Percentiles rank a stretch among this genome's conserved stretches.
Evolutionary conservation across 2,113 vertebrate species (phyloP).

Genomic region (Hippopotamus amphibius): DNA sequence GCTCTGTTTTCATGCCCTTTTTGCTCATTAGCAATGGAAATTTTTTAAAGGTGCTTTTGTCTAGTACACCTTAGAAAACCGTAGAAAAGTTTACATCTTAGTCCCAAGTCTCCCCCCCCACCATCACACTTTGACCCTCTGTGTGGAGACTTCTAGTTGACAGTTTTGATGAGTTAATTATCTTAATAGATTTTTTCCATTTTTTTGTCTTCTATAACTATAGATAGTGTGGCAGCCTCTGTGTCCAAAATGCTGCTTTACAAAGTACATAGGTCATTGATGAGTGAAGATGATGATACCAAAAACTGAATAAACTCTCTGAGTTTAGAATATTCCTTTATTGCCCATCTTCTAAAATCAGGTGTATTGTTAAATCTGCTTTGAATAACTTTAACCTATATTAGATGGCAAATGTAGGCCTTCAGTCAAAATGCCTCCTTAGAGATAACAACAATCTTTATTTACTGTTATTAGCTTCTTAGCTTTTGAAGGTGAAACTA

Average conservation of each 20-base stretch:
- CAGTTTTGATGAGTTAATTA: background rate
- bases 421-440: background rate
- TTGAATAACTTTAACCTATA: background rate
- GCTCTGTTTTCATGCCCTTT: background rate
- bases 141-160: background rate
- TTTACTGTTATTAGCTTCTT: background rate
- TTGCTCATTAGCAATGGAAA: conserved; percentile 24
- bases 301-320: background rate
- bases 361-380: background rate
- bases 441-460: background rate
- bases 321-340: background rate
- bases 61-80: background rate
- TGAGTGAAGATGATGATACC: background rate
- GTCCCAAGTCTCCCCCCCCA: background rate
- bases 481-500: conserved; percentile 13
- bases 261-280: background rate
- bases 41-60: conserved; percentile 22
- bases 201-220: background rate
- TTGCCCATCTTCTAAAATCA: background rate
- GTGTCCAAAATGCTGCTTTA: background rate
- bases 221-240: background rate
- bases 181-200: background rate
- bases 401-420: background rate
- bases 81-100: conserved; percentile 25
- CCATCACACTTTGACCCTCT: background rate